Percentiles rank a stretch among this genome's conserved stretches.
Evolutionary conservation across 2,113 vertebrate species (phyloP).

Genomic region (Salvelinus fontinalis): DNA sequence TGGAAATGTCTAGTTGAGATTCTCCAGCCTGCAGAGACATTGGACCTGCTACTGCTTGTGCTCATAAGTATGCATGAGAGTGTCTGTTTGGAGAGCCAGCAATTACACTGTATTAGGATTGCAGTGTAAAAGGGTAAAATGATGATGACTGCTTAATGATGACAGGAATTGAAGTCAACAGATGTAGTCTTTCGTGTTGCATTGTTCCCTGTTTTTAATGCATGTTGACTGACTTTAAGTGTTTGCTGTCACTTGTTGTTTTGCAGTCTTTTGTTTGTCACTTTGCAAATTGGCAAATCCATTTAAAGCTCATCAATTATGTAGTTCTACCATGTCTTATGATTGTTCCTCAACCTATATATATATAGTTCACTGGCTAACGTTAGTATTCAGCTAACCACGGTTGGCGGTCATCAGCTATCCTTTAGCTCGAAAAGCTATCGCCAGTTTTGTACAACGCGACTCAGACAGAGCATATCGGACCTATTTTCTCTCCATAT

Average conservation of each 20-base stretch:
- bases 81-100: constrained; percentile 46
- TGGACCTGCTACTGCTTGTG: constrained; percentile 24
- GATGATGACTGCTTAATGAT: constrained; percentile 54
- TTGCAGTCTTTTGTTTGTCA: background rate
- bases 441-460: too few species aligned
- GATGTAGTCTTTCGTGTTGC: constrained; percentile 30
- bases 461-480: too few species aligned
- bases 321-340: background rate
- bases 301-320: background rate
- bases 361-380: too few species aligned
- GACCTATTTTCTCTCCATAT: too few species aligned
- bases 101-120: constrained; percentile 57
- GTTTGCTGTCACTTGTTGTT: background rate
- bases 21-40: constrained; percentile 35
- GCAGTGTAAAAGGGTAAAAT: constrained; percentile 47
- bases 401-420: too few species aligned
- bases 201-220: background rate
- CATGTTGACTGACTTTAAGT: background rate
- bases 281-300: background rate
- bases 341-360: background rate
- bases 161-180: constrained; percentile 62
- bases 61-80: constrained; percentile 54
- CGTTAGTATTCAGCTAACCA: too few species aligned
- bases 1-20: constrained; percentile 44
- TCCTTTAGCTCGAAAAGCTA: too few species aligned